Percentiles rank a stretch among this genome's conserved stretches.
These are phyloP conservation scores for human DNA, from an alignment of 2,113 vertebrate genomes.

Conservation along the genomic window GRCh38 chr9:32786501-32787000, in stretches of 20 bases:
- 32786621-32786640: conserved; percentile 61
- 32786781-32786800: conserved; percentile 24
- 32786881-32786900: neutral
- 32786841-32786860: conserved; percentile 22
- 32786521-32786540: neutral
- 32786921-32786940: conserved; percentile 8
- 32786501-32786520: conserved; percentile 10
- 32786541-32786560: neutral
- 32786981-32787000: neutral
- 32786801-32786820: conserved; percentile 30
- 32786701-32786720: conserved; percentile 56
- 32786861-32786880: conserved; percentile 16
- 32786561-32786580: neutral
- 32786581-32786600: conserved; percentile 27
- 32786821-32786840: conserved; percentile 11
- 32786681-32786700: conserved; percentile 34
- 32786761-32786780: conserved; percentile 41
- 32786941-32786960: conserved; percentile 47
- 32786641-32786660: conserved; percentile 63
- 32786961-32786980: neutral
- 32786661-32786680: conserved; percentile 58
- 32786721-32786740: conserved; percentile 48
- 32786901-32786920: conserved; percentile 16
- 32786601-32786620: neutral
- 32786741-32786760: conserved; percentile 23